Percentiles rank a stretch among this genome's conserved stretches.
Evolutionary conservation across 1,140 invertebrate species (phyloP).

Genomic region (Drosophila sturtevanti): DNA sequence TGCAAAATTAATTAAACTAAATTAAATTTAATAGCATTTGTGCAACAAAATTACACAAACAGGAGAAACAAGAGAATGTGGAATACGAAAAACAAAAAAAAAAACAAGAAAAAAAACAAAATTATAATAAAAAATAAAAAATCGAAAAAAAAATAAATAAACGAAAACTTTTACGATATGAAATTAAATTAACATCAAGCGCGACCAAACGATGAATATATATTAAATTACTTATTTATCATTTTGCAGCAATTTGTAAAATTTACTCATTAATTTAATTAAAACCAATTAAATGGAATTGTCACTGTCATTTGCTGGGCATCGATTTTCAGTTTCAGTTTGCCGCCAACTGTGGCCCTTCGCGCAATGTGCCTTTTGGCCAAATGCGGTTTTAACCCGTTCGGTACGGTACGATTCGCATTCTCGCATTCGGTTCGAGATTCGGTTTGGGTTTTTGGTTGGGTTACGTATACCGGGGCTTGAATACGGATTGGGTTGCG

Average conservation of each 20-base stretch:
- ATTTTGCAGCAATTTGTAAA: constrained; percentile 81
- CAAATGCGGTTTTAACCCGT: constrained; percentile 68
- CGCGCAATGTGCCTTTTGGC: constrained; percentile 40
- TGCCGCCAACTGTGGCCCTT: constrained; percentile 39
- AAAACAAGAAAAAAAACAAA: too few relatives aligned
- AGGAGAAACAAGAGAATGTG: neutral
- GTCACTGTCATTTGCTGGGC: constrained; percentile 77
- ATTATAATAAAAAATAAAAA: too few relatives aligned
- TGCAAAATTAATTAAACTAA: constrained; percentile 71
- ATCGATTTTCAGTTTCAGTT: constrained; percentile 74
- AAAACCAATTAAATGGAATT: constrained; percentile 81
- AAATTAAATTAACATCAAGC: constrained; percentile 72
- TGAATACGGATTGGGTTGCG: neutral
- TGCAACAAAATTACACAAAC: constrained; percentile 51
- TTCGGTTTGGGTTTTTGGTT: constrained; percentile 6
- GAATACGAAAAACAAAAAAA: neutral
- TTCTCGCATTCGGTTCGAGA: neutral
- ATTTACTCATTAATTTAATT: constrained; percentile 82
- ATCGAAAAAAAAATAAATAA: constrained; percentile 24
- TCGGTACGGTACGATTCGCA: constrained; percentile 3
- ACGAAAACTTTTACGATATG: constrained; percentile 57
- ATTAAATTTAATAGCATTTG: constrained; percentile 74
- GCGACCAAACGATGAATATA: constrained; percentile 32
- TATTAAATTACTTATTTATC: constrained; percentile 81
- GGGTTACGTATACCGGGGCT: neutral